Base-by-base conservation (phyloP, 2,797 vertebrate genomes). In the Gallirallus australis region DNA sequence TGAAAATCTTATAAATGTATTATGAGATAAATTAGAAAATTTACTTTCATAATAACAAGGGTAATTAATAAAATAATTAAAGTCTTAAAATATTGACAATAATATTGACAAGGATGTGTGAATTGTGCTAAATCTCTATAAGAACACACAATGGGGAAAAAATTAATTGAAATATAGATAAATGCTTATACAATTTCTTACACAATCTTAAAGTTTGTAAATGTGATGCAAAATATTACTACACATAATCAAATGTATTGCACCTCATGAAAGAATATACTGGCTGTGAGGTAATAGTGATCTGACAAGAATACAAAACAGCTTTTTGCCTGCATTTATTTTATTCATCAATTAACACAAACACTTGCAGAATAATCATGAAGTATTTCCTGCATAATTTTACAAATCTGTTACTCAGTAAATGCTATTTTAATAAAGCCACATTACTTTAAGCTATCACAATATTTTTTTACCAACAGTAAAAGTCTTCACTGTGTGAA, bases 391-490 rank as follows among this genome's bases (percentile, higher is more conserved):
- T 66, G 21, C 12, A 64, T 40, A 78, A 82, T 80, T 64, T 77
- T 65, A 78, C 5, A 35, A 28, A 89, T 39, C 2, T 72, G 11
- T 54, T n/a, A 37, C 16, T 2, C 3, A 45, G 7, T 56, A 79
- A 68, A 31, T 39, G 7, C 13, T 47, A 4, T n/a, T 78, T 37
- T 39, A 37, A 72, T 35, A 80, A 76, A 71, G 37, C 7, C 50
- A 16, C 12, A 16, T 25, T 18, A 31, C 15, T 56, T 7, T 8
- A 60, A 78, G 9, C 1, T 40, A 9, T 14, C 25, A 20, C 1
- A 24, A 27, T 1, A 6, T 28, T 47, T 47, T 76, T 82, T 45
- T 15, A 56, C 2, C 1, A 1, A 4, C 50, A 53, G 2, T 5
- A 48, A 66, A 89, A 37, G 35, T 21, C 82, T 70, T 78, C 20